Percentiles rank a stretch among this genome's conserved stretches.
phyloP scores from a whole-genome alignment of 2,888 invertebrate species.

The Schizaphis graminum region DNA sequence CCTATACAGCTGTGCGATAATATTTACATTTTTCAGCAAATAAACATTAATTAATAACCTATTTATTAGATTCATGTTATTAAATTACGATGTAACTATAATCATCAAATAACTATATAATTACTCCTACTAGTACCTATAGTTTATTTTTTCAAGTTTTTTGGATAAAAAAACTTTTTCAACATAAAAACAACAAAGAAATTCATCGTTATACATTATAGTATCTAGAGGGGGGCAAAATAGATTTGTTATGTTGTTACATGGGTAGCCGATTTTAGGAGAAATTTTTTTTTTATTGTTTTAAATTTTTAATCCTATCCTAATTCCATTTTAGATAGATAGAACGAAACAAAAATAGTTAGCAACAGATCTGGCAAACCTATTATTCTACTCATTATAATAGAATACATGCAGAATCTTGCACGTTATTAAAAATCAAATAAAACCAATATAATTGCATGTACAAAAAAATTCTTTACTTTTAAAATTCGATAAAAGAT shows the following conservation, averaged over 20 bases:
- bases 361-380: too few relatives aligned
- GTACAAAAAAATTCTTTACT: neutral
- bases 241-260: too few relatives aligned
- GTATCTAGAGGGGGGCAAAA: neutral
- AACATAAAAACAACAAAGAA: neutral
- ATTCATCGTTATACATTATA: neutral
- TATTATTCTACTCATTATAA: neutral
- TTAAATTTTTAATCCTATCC: too few relatives aligned
- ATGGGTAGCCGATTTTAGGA: neutral
- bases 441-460: neutral
- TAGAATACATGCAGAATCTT: neutral
- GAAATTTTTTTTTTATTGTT: neutral
- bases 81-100: too few relatives aligned
- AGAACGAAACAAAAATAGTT: too few relatives aligned
- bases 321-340: too few relatives aligned
- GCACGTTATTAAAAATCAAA: neutral
- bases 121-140: too few relatives aligned
- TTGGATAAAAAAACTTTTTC: neutral
- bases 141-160: neutral
- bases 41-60: neutral
- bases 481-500: too few relatives aligned
- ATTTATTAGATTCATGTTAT: neutral
- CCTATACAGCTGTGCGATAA: neutral
- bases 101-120: neutral
- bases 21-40: neutral